Percentiles rank a stretch among this genome's conserved stretches.
Conservation (phyloP, 1,140 invertebrate genomes). For the Cydia splendana region DNA sequence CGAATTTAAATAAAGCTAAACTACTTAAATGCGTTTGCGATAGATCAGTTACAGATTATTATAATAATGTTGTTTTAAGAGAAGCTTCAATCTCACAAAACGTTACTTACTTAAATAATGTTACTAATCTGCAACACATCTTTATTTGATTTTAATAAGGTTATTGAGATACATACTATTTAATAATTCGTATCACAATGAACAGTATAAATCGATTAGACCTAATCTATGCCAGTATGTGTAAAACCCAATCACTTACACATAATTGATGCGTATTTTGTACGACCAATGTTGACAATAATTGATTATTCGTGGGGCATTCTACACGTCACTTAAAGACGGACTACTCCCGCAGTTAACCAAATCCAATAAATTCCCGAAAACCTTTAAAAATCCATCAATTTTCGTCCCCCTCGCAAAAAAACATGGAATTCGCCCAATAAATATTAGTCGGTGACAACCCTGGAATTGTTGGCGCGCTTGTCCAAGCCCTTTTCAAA, state of each 20-base stretch:
- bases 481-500: slow-evolving; percentile 71
- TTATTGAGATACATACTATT: no score
- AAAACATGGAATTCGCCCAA: slow-evolving; percentile 50
- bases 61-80: no score
- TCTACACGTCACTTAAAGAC: not conserved
- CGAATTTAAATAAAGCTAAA: no score
- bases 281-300: not conserved
- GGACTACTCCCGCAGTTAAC: slow-evolving; percentile 36
- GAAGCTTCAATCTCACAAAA: no score
- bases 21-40: no score
- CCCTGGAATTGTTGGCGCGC: slow-evolving; percentile 56
- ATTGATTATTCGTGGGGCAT: not conserved
- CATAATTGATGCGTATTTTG: not conserved
- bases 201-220: not conserved
- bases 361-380: slow-evolving; percentile 33
- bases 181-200: not conserved
- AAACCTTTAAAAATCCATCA: slow-evolving; percentile 53
- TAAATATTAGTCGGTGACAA: slow-evolving; percentile 56
- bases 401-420: slow-evolving; percentile 44
- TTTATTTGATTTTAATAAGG: no score
- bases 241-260: not conserved
- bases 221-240: not conserved
- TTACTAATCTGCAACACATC: no score
- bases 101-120: no score
- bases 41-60: no score